Percentiles rank a stretch among this genome's conserved stretches.
Conservation (phyloP, 2,888 invertebrate species). For the Aquatica leii region DNA sequence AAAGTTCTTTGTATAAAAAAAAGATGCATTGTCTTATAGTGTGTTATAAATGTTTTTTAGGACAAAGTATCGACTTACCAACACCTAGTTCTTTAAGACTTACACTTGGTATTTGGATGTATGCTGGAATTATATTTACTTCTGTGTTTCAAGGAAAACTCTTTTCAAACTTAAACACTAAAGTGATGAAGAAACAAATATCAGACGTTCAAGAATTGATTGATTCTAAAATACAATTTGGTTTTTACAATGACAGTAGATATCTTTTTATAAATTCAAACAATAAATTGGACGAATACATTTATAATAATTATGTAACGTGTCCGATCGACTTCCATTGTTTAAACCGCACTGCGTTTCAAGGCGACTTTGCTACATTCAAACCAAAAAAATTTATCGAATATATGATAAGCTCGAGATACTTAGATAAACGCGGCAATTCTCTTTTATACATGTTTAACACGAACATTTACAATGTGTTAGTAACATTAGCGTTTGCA, state of each 20-base stretch:
- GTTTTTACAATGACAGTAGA: neutral
- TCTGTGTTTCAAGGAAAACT: slow-evolving; percentile 31
- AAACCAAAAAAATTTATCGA: slow-evolving; percentile 12
- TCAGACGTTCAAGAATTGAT: slow-evolving; percentile 22
- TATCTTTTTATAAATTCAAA: neutral
- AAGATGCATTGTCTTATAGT: neutral
- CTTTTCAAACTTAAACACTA: slow-evolving; percentile 22
- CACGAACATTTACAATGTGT: neutral
- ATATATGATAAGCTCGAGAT: slow-evolving; percentile 4
- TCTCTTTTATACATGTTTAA: slow-evolving; percentile 20
- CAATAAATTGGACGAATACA: slow-evolving; percentile 17
- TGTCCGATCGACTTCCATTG: slow-evolving; percentile 8
- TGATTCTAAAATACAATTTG: slow-evolving; percentile 25
- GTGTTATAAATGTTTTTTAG: slow-evolving; percentile 2
- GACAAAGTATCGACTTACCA: slow-evolving; percentile 11
- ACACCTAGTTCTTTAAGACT: slow-evolving; percentile 1
- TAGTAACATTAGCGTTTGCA: slow-evolving; percentile 18
- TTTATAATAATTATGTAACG: neutral
- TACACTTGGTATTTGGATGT: slow-evolving; percentile 12
- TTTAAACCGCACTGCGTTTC: slow-evolving; percentile 6
- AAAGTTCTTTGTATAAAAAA: neutral
- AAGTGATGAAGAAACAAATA: slow-evolving; percentile 26
- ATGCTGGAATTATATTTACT: neutral
- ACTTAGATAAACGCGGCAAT: slow-evolving; percentile 10
- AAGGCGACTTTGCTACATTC: slow-evolving; percentile 20